Percentiles rank a stretch among this genome's conserved stretches.
Evolutionary conservation across 92 coral and sea anemone genomes (phyloP).

Genomic region (Zoanthus gigantus): DNA sequence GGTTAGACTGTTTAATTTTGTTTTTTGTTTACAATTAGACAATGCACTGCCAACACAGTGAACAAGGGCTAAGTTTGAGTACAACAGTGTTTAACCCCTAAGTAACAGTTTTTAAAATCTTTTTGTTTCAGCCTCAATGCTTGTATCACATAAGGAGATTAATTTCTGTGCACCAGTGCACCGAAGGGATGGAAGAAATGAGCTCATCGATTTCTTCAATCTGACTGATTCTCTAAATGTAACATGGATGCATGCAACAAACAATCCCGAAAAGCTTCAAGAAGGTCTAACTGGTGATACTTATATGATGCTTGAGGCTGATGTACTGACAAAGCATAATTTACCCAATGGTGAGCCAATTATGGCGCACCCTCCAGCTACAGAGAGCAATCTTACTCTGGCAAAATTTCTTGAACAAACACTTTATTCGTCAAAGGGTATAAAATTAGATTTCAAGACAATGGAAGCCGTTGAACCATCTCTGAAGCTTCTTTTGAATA

Average conservation of each 20-base stretch:
- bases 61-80: no score
- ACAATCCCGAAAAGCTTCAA: constrained; percentile 73
- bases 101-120: no score
- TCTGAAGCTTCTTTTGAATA: constrained; percentile 59
- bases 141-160: not conserved
- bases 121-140: not conserved
- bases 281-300: constrained; percentile 59
- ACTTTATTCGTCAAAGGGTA: constrained; percentile 76
- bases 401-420: constrained; percentile 68
- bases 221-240: constrained; percentile 69
- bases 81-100: no score
- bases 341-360: constrained; percentile 69
- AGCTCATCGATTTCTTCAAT: constrained; percentile 52
- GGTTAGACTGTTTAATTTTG: no score
- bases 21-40: no score
- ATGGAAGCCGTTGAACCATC: constrained; percentile 81
- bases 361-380: constrained; percentile 95
- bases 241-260: constrained; percentile 94
- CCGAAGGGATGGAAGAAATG: constrained; percentile 27
- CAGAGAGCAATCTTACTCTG: constrained; percentile 85
- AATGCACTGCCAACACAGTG: no score
- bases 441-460: constrained; percentile 85
- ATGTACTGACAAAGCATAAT: constrained; percentile 66
- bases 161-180: constrained; percentile 24
- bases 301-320: constrained; percentile 91